Base-by-base conservation (phyloP, 2,888 invertebrate genomes). In the Terebella lapidaria region DNA sequence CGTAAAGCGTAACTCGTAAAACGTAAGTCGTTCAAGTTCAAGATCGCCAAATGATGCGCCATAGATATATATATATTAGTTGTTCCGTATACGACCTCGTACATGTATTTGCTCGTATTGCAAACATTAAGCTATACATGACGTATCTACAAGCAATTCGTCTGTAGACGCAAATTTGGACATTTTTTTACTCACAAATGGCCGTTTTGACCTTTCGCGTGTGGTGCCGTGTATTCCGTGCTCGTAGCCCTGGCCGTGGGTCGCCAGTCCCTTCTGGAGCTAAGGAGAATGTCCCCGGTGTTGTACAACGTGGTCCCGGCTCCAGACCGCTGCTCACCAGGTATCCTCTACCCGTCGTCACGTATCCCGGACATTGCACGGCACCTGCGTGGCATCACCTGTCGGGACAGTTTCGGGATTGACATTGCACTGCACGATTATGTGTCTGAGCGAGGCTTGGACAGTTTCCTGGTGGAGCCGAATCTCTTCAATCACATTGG, bases 261-360 rank as follows among this genome's bases (percentile, higher is more conserved):
- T 1, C 60, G 78, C 4, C 67, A 65, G n/a, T 71, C 75, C 67
- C 52, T 79, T 15, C 45, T 74, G 22, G 71, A 73, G 56, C 46
- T 74, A 3, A 64, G 76, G 3, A 63, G 74, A n/a, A 29, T 74
- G 10, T 57, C 74, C 5, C 62, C 62, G 5, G 59, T 70, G 29
- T 59, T 72, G 3, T 75, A 74, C 62, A 70, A 70, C 53, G 56
- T 74, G 1, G 69, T 71, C 0, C 70, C 71, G 3, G 72, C 77
- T 0, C 76, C 77, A 1, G 69, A 73, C n/a, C 78, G 79, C 59
- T 78, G 79, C 59, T 76, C 76, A 1, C 78, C 76, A 0, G 77
- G 75, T n/a, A 71, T 74, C 61, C 59, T 79, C 10, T 79, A 71
- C 62, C 70, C 74, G 5, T 60, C 63, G 22, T 20, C 4, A 10